These are phyloP conservation scores for Orius insidiosus DNA, from an alignment of 1,140 invertebrate species.

Conservation along the genomic window DNA sequence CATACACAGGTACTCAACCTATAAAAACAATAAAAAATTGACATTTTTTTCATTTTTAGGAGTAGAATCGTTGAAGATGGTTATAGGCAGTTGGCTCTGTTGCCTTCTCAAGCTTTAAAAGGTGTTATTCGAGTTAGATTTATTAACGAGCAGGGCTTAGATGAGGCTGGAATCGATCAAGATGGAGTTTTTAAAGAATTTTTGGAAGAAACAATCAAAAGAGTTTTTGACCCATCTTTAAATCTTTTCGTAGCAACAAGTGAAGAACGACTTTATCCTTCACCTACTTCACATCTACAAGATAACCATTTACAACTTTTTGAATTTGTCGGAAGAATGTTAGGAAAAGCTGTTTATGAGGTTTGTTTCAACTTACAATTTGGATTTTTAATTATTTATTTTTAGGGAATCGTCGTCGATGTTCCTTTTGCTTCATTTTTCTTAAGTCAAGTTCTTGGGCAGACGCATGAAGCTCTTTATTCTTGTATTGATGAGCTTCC, in stretches of 20 bases:
- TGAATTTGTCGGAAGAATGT: constrained; percentile 94
- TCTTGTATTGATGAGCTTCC: constrained; percentile 95
- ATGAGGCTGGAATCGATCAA: constrained; percentile 99
- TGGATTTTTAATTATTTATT: too few relatives aligned
- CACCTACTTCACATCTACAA: constrained; percentile 75
- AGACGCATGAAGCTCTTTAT: constrained; percentile 80
- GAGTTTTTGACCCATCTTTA: constrained; percentile 90
- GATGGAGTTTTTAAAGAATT: constrained; percentile 97
- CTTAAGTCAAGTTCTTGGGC: constrained; percentile 85
- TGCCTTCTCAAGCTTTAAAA: constrained; percentile 74
- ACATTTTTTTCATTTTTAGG: too few relatives aligned
- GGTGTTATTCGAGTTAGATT: constrained; percentile 92
- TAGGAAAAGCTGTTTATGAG: constrained; percentile 96
- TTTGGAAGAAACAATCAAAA: constrained; percentile 91
- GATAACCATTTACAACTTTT: constrained; percentile 95
- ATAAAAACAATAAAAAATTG: too few relatives aligned
- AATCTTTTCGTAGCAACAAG: constrained; percentile 90
- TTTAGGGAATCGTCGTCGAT: constrained; percentile 97
- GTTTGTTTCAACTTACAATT: too few relatives aligned
- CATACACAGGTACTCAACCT: too few relatives aligned
- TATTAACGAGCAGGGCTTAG: constrained; percentile 91
- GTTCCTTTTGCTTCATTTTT: constrained; percentile 98
- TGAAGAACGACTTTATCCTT: constrained; percentile 92
- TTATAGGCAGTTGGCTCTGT: constrained; percentile 76
- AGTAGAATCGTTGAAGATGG: constrained; percentile 89